Conservation (phyloP, 2,113 vertebrate genomes). For the Neogobius melanostomus region DNA sequence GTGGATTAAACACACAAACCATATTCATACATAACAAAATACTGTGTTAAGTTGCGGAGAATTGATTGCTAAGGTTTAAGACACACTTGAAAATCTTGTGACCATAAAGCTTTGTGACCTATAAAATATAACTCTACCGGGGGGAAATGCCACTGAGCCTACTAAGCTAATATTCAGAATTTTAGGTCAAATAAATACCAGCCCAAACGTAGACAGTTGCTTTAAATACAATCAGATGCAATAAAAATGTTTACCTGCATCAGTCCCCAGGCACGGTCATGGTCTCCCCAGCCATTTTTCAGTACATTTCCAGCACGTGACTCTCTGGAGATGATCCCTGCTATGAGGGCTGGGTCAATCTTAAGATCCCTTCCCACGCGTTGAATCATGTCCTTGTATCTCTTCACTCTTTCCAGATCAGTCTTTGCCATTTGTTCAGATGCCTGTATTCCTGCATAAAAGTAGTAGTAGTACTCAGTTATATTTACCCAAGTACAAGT, state of each 20-base stretch:
- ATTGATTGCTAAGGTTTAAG: too few relatives aligned
- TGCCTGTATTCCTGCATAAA: slow-evolving; percentile 13
- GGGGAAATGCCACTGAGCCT: not conserved
- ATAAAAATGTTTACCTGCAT: slow-evolving; percentile 50
- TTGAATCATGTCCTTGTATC: slow-evolving; percentile 32
- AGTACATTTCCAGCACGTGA: slow-evolving; percentile 55
- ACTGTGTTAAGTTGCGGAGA: too few relatives aligned
- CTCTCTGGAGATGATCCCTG: slow-evolving; percentile 67
- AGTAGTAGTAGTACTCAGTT: not conserved
- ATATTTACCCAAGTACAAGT: too few relatives aligned
- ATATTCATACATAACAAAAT: not conserved
- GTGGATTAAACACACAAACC: not conserved
- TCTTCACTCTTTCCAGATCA: slow-evolving; percentile 32
- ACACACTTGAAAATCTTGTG: too few relatives aligned
- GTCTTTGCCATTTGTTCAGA: slow-evolving; percentile 45
- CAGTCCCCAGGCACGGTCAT: slow-evolving; percentile 28
- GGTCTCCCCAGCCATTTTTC: slow-evolving; percentile 24
- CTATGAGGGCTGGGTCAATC: slow-evolving; percentile 53
- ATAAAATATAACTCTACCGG: too few relatives aligned
- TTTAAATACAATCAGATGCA: not conserved
- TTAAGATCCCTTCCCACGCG: not conserved
- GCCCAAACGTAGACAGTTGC: too few relatives aligned
- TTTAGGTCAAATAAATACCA: not conserved
- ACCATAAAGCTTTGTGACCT: too few relatives aligned
- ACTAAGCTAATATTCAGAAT: not conserved